Percentiles rank a stretch among this genome's conserved stretches.
These are phyloP conservation scores for Pelmatolapia mariae DNA, from an alignment of 2,113 vertebrate genomes.

Conservation along the genomic window DNA sequence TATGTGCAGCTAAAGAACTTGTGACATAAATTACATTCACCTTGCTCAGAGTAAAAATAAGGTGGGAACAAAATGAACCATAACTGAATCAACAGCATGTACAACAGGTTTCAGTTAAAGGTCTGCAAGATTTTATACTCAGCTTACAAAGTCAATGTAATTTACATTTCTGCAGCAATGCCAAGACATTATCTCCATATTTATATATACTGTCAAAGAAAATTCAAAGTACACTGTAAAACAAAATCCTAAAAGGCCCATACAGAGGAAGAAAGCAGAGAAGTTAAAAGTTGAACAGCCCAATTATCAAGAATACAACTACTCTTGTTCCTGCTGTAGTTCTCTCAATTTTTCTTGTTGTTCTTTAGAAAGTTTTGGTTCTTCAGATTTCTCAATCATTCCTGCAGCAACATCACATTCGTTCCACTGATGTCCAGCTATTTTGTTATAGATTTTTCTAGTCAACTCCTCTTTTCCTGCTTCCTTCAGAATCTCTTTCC, in stretches of 20 bases:
- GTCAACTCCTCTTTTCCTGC: not conserved
- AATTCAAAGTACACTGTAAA: not conserved
- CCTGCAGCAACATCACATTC: accelerated
- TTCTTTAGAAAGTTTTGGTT: not conserved
- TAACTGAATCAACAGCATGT: not conserved
- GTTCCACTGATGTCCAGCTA: accelerated
- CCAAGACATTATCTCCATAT: not conserved
- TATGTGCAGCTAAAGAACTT: not conserved
- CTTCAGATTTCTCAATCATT: accelerated
- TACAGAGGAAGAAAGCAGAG: not conserved
- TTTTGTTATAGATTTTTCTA: accelerated
- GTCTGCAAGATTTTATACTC: not conserved
- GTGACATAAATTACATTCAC: not conserved
- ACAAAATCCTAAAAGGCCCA: not conserved
- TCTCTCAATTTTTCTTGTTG: not conserved
- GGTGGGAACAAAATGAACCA: not conserved
- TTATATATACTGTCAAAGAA: not conserved
- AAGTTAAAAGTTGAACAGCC: not conserved
- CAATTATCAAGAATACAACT: not conserved
- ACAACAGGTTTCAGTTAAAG: not conserved
- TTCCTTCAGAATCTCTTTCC: not conserved
- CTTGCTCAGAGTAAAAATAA: not conserved
- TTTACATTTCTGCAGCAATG: not conserved
- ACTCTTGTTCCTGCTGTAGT: not conserved
- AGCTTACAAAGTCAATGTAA: not conserved